Percentiles rank a stretch among this genome's conserved stretches.
These are phyloP conservation scores for Percopsis omiscomaycus DNA, from an alignment of 2,797 vertebrate species.

Conservation along the genomic window DNA sequence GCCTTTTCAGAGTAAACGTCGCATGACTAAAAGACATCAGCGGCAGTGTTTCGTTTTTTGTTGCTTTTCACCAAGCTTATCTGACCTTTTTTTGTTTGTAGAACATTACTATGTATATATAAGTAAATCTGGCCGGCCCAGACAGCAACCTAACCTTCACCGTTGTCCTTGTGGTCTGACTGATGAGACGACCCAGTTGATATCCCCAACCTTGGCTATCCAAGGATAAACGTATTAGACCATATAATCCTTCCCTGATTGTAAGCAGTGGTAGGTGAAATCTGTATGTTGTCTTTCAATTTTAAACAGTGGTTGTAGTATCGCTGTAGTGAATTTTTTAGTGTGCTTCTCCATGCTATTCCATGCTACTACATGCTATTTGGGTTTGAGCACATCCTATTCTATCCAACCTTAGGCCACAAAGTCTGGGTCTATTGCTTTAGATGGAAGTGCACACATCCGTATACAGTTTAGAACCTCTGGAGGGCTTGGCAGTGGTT, in stretches of 20 bases:
- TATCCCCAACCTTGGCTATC: conserved; percentile 36
- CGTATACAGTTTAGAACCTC: conserved; percentile 11
- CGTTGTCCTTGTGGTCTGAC: conserved; percentile 37
- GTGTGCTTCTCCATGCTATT: too few relatives aligned
- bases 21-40: too few relatives aligned
- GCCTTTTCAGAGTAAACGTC: too few relatives aligned
- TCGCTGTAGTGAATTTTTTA: not conserved
- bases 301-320: not conserved
- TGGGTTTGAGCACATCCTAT: not conserved
- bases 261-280: conserved; percentile 15
- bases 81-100: not conserved
- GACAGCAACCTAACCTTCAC: conserved; percentile 39
- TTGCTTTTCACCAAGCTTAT: too few relatives aligned
- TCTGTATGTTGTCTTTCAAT: not conserved
- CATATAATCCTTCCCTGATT: not conserved
- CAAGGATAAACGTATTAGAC: conserved; percentile 18
- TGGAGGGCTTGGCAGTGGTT: conserved; percentile 20
- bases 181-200: conserved; percentile 25
- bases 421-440: not conserved
- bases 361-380: not conserved
- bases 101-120: conserved; percentile 26
- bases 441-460: not conserved
- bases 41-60: too few relatives aligned
- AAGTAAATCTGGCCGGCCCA: conserved; percentile 12
- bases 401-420: not conserved